Conservation (phyloP, 2,113 vertebrate genomes). For the Syngnathoides biaculeatus region DNA sequence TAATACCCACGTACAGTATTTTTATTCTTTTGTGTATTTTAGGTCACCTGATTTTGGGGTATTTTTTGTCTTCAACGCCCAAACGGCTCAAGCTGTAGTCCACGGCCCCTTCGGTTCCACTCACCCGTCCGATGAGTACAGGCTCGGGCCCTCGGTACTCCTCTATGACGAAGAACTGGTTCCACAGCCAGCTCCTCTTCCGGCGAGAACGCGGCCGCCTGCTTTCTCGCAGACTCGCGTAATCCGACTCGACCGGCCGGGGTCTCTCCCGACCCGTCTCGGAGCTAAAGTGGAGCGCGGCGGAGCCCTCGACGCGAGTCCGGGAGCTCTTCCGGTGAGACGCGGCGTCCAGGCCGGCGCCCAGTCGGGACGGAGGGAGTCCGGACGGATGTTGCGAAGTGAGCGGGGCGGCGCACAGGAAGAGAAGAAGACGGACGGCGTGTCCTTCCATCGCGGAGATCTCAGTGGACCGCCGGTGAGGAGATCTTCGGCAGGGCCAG, state of each 20-base stretch:
- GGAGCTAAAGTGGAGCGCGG: not conserved
- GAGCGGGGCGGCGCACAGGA: slow-evolving; percentile 23
- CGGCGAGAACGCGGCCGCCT: slow-evolving; percentile 57
- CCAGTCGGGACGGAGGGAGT: not conserved
- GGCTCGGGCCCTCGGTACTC: slow-evolving; percentile 89
- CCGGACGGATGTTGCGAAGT: not conserved
- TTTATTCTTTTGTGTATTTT: too few species aligned
- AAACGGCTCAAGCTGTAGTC: too few species aligned
- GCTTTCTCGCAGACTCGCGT: not conserved
- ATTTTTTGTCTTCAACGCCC: too few species aligned
- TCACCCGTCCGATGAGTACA: slow-evolving; percentile 88
- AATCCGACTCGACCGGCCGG: not conserved
- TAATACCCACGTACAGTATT: too few species aligned
- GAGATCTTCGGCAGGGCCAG: slow-evolving; percentile 5
- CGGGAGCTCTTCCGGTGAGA: not conserved
- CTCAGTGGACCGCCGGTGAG: slow-evolving; percentile 7
- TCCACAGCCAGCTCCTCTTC: slow-evolving; percentile 90
- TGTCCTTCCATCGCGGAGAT: slow-evolving; percentile 39
- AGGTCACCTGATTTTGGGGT: too few species aligned
- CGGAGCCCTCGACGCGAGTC: not conserved
- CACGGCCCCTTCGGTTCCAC: slow-evolving; percentile 17
- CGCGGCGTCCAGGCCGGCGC: not conserved
- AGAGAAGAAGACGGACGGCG: slow-evolving; percentile 44
- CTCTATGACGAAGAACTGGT: slow-evolving; percentile 93
- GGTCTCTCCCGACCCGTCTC: not conserved